phyloP scores from a whole-genome alignment of 2,888 invertebrate genomes.

The Lasioglossum zephyrum region DNA sequence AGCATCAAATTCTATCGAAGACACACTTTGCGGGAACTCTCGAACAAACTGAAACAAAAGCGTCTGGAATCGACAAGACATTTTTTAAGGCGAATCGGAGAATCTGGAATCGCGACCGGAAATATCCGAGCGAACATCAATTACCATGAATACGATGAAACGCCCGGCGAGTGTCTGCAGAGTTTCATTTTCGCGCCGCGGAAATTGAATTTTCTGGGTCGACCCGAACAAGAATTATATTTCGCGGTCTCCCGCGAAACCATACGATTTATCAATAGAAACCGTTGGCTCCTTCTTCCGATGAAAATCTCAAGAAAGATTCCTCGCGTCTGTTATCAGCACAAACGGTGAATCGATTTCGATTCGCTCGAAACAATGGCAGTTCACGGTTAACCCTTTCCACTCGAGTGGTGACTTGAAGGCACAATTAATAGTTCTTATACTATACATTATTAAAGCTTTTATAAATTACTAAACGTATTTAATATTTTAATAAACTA shows the following conservation, averaged over 20 bases:
- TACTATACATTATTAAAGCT: no score
- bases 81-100: background rate
- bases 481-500: no score
- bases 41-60: background rate
- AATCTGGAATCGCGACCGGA: background rate
- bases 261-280: background rate
- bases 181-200: slow-evolving; percentile 22
- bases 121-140: background rate
- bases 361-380: background rate
- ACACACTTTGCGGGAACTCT: background rate
- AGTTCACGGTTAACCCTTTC: background rate
- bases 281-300: background rate
- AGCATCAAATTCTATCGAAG: background rate
- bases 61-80: background rate
- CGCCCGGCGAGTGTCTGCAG: background rate
- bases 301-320: background rate
- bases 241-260: background rate
- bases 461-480: no score
- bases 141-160: background rate
- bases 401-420: no score
- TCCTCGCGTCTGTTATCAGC: background rate
- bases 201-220: slow-evolving; percentile 41
- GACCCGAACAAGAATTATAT: background rate
- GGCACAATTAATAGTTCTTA: no score
- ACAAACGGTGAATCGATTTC: background rate